Conservation (phyloP, 2,113 vertebrate genomes). For the Serilophus lunatus region DNA sequence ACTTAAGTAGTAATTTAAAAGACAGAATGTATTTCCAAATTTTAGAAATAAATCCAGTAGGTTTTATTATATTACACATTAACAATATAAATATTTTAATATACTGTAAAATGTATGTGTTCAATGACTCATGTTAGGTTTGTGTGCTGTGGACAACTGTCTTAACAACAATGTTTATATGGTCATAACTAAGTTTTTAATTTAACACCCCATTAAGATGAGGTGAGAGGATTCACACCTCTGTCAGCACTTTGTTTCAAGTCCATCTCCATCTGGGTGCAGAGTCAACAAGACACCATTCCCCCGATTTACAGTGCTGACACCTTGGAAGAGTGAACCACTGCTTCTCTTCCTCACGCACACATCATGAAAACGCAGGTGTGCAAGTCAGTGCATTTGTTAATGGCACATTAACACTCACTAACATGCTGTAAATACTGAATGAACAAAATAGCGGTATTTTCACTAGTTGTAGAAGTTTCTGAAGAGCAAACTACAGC, state of each 20-base stretch:
- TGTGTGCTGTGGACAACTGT: constrained; percentile 6
- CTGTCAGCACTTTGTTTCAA: constrained; percentile 37
- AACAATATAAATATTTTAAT: constrained; percentile 65
- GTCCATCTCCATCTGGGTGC: not conserved
- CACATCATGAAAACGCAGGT: not conserved
- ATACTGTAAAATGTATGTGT: constrained; percentile 46
- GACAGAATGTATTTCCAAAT: constrained; percentile 29
- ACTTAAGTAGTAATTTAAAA: constrained; percentile 45
- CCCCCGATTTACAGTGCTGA: not conserved
- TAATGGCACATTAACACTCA: not conserved
- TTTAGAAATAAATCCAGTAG: constrained; percentile 30
- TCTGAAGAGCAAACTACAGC: not conserved
- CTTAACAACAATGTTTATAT: constrained; percentile 35
- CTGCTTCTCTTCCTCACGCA: not conserved
- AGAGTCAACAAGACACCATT: not conserved
- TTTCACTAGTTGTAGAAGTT: not conserved
- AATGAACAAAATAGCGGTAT: not conserved
- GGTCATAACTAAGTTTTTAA: constrained; percentile 55
- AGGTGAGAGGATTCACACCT: constrained; percentile 30
- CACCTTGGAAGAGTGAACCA: not conserved
- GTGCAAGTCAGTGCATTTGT: not conserved
- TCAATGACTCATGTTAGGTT: constrained; percentile 58
- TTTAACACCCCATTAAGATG: constrained; percentile 55
- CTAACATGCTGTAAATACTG: not conserved
- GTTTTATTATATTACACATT: constrained; percentile 41